Percentiles rank a stretch among this genome's conserved stretches.
phyloP scores from a whole-genome alignment of 1,140 invertebrate genomes.

The Physella acuta region DNA sequence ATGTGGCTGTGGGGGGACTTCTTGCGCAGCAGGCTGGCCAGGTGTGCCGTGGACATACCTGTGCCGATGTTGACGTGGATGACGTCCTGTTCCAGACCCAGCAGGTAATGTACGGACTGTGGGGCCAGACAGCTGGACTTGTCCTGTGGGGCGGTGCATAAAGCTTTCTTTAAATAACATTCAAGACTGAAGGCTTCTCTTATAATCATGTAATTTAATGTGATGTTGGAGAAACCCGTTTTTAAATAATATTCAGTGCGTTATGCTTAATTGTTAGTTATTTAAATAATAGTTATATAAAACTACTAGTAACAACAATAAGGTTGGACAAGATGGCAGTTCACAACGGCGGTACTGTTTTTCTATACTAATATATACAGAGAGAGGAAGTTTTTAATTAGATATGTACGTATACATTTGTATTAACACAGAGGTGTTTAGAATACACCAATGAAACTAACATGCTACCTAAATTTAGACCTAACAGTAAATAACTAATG shows the following conservation, averaged over 20 bases:
- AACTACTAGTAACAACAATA: background rate
- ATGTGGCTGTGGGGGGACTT: conserved; percentile 25
- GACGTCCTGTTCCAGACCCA: conserved; percentile 46
- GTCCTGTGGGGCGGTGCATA: conserved; percentile 43
- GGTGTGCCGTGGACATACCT: conserved; percentile 44
- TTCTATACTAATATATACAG: too few relatives aligned
- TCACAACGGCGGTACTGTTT: too few relatives aligned
- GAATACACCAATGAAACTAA: too few relatives aligned
- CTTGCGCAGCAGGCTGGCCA: conserved; percentile 43
- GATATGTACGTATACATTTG: too few relatives aligned
- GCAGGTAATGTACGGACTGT: conserved; percentile 42
- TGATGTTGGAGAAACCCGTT: background rate
- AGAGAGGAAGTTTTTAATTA: too few relatives aligned
- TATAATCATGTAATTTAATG: background rate
- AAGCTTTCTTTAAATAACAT: background rate
- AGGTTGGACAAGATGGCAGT: background rate
- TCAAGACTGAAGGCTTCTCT: background rate
- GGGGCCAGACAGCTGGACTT: conserved; percentile 52
- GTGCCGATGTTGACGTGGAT: conserved; percentile 49
- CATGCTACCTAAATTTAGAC: too few relatives aligned
- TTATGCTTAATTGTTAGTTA: background rate
- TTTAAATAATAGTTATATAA: background rate
- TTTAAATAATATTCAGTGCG: background rate
- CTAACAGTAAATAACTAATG: too few relatives aligned
- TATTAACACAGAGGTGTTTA: too few relatives aligned